These are phyloP conservation scores for Pyrocoelia pectoralis DNA, from an alignment of 2,888 invertebrate genomes.

Conservation along the genomic window DNA sequence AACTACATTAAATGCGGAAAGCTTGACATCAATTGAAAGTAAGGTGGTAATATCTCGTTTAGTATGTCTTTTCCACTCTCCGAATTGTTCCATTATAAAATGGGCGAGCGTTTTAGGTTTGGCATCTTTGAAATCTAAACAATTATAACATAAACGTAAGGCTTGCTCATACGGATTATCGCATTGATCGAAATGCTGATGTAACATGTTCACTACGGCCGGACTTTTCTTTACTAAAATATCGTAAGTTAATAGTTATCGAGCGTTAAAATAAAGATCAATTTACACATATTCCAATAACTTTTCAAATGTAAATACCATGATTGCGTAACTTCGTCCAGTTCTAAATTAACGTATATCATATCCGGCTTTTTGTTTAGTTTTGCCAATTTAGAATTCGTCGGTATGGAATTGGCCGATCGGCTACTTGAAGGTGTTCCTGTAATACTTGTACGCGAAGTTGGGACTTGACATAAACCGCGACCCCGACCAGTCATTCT, in stretches of 20 bases:
- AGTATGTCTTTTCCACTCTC: constrained; percentile 61
- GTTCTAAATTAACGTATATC: constrained; percentile 34
- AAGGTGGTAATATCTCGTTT: constrained; percentile 59
- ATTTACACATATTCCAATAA: constrained; percentile 39
- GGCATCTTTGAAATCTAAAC: constrained; percentile 69
- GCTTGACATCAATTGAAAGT: constrained; percentile 66
- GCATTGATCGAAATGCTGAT: constrained; percentile 51
- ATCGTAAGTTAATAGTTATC: neutral
- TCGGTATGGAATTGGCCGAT: neutral
- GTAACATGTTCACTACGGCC: constrained; percentile 53
- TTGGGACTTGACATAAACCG: constrained; percentile 11
- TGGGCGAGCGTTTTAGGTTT: constrained; percentile 70
- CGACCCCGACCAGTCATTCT: constrained; percentile 35
- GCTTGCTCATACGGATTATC: constrained; percentile 69
- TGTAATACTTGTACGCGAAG: neutral
- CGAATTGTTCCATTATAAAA: constrained; percentile 69
- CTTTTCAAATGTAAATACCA: constrained; percentile 38
- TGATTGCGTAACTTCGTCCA: constrained; percentile 23
- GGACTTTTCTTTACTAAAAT: constrained; percentile 57
- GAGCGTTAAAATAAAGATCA: neutral
- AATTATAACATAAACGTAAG: constrained; percentile 68
- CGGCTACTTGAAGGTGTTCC: neutral
- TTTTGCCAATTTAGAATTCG: neutral
- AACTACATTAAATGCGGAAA: constrained; percentile 77
- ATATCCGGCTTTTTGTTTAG: constrained; percentile 20